Evolutionary conservation across 2,888 invertebrate genomes (phyloP).

Genomic region (Drosophila dives): DNA sequence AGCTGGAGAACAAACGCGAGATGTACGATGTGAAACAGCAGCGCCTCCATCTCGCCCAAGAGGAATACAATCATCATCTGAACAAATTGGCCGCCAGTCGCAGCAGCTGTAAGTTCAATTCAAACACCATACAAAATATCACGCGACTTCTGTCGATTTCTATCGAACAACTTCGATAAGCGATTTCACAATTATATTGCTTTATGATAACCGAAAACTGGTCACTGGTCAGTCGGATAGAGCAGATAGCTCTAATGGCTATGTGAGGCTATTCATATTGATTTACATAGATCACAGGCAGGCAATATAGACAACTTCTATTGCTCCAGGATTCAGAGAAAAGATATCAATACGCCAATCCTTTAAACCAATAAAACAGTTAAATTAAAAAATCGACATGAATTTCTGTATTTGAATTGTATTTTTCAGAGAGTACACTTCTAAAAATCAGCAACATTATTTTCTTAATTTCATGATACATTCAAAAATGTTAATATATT

Average conservation of each 20-base stretch:
- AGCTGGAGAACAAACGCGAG: slow-evolving; percentile 98
- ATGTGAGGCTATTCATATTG: not conserved
- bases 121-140: not conserved
- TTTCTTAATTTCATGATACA: too few relatives aligned
- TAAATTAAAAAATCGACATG: too few relatives aligned
- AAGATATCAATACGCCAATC: not conserved
- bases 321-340: not conserved
- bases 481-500: too few relatives aligned
- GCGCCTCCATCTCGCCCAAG: slow-evolving; percentile 95
- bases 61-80: slow-evolving; percentile 97
- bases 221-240: slow-evolving; percentile 3
- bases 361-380: too few relatives aligned
- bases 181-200: slow-evolving; percentile 22
- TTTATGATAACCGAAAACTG: slow-evolving; percentile 18
- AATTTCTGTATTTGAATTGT: too few relatives aligned
- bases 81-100: slow-evolving; percentile 94
- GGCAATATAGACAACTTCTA: not conserved
- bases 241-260: not conserved
- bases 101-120: slow-evolving; percentile 92
- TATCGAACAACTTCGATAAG: slow-evolving; percentile 31
- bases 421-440: too few relatives aligned
- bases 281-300: not conserved
- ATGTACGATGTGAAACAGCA: slow-evolving; percentile 98
- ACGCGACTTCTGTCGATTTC: slow-evolving; percentile 5
- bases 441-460: too few relatives aligned